Base-by-base conservation (phyloP, 2,888 invertebrate genomes). In the Sesia bembeciformis region DNA sequence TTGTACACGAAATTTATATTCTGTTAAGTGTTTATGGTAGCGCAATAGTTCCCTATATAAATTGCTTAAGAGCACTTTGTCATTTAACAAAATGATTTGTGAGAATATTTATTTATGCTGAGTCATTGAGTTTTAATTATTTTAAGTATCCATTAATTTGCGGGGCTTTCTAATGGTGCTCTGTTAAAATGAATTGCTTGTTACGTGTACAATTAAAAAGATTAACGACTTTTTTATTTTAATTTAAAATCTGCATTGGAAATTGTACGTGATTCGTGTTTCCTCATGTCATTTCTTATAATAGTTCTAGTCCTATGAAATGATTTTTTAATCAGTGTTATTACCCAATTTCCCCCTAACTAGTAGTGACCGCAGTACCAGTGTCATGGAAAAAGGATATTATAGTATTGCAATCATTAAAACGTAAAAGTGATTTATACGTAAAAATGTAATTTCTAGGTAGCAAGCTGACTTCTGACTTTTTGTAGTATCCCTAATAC, bases 121-220 rank as follows among this genome's bases (percentile, higher is more conserved):
- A 74, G 68, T 74, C 75, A 76, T 73, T 65, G 62, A 54, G 60
- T 67, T 63, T 65, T 76, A 74, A 76, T 77, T 72, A 74, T 68
- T 70, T 67, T 70, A 71, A 72, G 68, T 66, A 66, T 62, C 65
- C 64, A 67, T 72, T 73, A 68, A 72, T 76, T 74, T 62, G 67
- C 66, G 55, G 57, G 57, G 66, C 76, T 80, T 78, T 79, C 78
- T 74, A 74, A 72, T 64, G 6, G 39, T 57, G 4, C 50, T 8
- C 50, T 50, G 52, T 54, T 57, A 54, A 54, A 57, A 52, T 55
- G 53, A 57, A 57, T 57, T 55, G 43, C 51, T 5, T 49, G 52
- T 57, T 57, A 52, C 53, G 52, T 57, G 40, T 50, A 49, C 40
- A 53, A 5, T 23, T 53, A 40, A 41, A 50, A 40, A 41, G 40